A percentile compares a stretch with the other conserved stretches of the same genome.
Evolutionary conservation across 1,140 invertebrate species (phyloP).

Genomic region (Panonychus citri): DNA sequence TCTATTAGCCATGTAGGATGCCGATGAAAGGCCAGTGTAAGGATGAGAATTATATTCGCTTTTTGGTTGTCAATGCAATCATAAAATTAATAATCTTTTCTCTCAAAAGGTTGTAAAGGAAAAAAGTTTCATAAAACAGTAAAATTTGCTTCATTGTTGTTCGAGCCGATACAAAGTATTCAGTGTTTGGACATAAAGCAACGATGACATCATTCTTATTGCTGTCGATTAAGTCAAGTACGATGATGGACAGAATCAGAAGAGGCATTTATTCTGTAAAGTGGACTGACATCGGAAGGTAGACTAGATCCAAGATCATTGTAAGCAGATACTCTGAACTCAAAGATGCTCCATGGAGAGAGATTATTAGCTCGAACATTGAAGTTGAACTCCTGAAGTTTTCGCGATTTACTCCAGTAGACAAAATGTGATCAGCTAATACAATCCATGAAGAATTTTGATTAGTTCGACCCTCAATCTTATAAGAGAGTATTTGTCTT

Average conservation of each 20-base stretch:
- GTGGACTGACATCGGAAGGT: slow-evolving; percentile 24
- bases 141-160: slow-evolving; percentile 78
- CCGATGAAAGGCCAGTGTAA: slow-evolving; percentile 32
- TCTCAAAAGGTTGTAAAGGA: too few species aligned
- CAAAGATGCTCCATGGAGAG: slow-evolving; percentile 64
- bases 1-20: slow-evolving; percentile 44
- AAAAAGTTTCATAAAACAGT: too few species aligned
- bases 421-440: slow-evolving; percentile 29
- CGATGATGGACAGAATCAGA: slow-evolving; percentile 45
- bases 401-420: background rate
- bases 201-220: slow-evolving; percentile 64
- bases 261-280: slow-evolving; percentile 47
- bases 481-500: too few species aligned
- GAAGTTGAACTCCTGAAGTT: slow-evolving; percentile 6
- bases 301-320: slow-evolving; percentile 48
- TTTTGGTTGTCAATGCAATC: too few species aligned
- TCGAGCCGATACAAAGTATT: slow-evolving; percentile 81
- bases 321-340: slow-evolving; percentile 60
- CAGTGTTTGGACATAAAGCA: slow-evolving; percentile 73
- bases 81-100: too few species aligned
- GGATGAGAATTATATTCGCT: too few species aligned
- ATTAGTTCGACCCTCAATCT: slow-evolving; percentile 53
- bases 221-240: slow-evolving; percentile 54
- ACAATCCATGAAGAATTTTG: slow-evolving; percentile 59
- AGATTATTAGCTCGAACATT: slow-evolving; percentile 22